Percentiles rank a stretch among this genome's conserved stretches.
phyloP scores from a whole-genome alignment of 1,140 invertebrate species.

The Drosophila ambigua region DNA sequence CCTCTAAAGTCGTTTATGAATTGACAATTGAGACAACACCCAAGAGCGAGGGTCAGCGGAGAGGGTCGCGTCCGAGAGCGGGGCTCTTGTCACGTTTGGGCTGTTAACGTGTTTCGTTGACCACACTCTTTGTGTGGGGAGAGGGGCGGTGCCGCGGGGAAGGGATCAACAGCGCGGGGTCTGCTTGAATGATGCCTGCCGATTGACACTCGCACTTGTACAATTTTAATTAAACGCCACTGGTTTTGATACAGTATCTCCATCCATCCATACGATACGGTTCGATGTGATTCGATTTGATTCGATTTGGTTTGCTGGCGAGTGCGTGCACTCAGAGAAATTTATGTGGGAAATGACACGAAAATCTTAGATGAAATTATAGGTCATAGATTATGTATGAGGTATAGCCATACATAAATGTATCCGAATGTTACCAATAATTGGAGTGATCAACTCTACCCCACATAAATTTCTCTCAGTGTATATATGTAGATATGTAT shows the following conservation, averaged over 20 bases:
- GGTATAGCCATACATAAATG: too few species aligned
- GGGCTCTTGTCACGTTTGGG: constrained; percentile 71
- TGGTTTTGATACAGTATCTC: constrained; percentile 68
- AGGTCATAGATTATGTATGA: too few species aligned
- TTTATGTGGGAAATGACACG: neutral
- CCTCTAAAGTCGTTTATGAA: constrained; percentile 70
- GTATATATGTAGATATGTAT: constrained; percentile 9
- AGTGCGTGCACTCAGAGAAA: constrained; percentile 41
- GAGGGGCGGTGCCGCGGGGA: neutral
- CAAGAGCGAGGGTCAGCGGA: constrained; percentile 14
- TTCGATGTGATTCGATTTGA: constrained; percentile 3
- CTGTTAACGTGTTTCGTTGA: constrained; percentile 78
- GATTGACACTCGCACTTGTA: constrained; percentile 76
- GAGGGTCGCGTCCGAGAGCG: neutral
- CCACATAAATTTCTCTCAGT: constrained; percentile 37
- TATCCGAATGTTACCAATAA: too few species aligned
- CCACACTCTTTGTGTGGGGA: neutral
- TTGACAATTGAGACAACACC: constrained; percentile 73
- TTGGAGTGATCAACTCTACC: too few species aligned
- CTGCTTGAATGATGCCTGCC: constrained; percentile 43
- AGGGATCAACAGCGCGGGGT: neutral
- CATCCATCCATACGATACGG: constrained; percentile 8
- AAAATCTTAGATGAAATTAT: too few species aligned
- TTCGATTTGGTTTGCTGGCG: neutral
- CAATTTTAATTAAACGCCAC: constrained; percentile 83